Evolutionary conservation across 2,113 vertebrate genomes (phyloP).

Genomic region (Fulica atra): DNA sequence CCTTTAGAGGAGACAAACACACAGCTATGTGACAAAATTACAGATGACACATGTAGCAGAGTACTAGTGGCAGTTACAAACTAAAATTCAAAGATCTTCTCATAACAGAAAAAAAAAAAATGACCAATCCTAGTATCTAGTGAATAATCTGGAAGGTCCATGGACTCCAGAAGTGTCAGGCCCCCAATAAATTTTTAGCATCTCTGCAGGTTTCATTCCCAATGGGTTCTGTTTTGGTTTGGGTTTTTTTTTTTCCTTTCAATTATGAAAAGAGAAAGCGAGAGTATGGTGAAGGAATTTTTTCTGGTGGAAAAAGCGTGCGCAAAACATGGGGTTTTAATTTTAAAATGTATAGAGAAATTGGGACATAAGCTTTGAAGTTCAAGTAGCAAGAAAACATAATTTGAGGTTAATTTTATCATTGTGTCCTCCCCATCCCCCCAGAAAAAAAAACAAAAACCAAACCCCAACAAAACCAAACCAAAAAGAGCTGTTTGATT

Average conservation of each 20-base stretch:
- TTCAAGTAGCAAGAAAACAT: not conserved
- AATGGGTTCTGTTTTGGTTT: not conserved
- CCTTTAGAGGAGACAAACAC: not conserved
- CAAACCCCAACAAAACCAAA: too few species aligned
- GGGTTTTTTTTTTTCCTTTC: not conserved
- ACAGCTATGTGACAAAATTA: not conserved
- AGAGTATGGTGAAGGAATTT: not conserved
- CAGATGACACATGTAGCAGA: not conserved
- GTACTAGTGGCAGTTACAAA: not conserved
- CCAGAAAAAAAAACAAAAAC: too few species aligned
- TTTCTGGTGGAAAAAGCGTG: not conserved
- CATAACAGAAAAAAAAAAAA: not conserved
- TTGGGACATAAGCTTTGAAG: not conserved
- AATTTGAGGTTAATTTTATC: not conserved
- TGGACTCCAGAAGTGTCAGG: not conserved
- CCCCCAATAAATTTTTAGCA: not conserved
- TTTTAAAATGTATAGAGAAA: not conserved
- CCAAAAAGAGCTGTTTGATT: not conserved
- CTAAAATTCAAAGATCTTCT: not conserved
- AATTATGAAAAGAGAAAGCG: not conserved
- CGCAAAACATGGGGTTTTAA: not conserved
- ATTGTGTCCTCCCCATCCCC: too few species aligned
- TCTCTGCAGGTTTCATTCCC: not conserved
- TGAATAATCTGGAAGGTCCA: not conserved
- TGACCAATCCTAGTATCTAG: not conserved